Evolutionary conservation across 30 jellyfish, hydroid and myxozoan species (phyloP).

Genomic region (Sanderia malayensis): DNA sequence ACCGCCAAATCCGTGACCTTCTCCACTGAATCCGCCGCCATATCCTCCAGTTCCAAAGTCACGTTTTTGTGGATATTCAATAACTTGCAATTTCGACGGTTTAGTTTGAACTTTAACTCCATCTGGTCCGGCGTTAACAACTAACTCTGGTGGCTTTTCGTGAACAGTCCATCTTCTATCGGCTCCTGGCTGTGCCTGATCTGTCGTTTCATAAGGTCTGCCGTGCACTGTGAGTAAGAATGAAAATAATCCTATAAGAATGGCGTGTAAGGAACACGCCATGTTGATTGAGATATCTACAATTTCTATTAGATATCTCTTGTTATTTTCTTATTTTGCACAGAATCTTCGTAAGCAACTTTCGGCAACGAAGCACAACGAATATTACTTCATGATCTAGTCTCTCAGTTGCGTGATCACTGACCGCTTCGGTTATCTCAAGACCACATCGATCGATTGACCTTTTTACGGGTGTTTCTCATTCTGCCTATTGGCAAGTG

Average conservation of each 20-base stretch:
- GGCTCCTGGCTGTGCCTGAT: conserved; percentile 34
- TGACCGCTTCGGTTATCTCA: background rate
- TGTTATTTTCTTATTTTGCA: background rate
- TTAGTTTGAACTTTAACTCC: conserved; percentile 95
- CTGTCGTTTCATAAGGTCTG: conserved; percentile 80
- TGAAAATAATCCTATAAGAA: conserved; percentile 37
- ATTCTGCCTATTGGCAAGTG: background rate
- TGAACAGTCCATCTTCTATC: conserved; percentile 89
- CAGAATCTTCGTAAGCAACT: background rate
- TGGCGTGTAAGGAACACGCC: conserved; percentile 67
- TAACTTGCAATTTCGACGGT: conserved; percentile 89
- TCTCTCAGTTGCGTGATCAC: background rate
- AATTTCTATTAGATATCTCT: conserved; percentile 13
- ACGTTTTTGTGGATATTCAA: conserved; percentile 80
- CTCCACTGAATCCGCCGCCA: conserved; percentile 48
- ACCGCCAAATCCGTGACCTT: conserved; percentile 38
- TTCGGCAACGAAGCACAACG: background rate
- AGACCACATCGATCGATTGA: background rate
- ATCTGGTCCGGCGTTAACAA: conserved; percentile 94
- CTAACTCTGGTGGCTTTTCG: conserved; percentile 90
- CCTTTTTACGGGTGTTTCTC: no score
- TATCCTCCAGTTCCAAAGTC: conserved; percentile 54
- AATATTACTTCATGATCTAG: background rate
- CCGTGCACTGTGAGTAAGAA: conserved; percentile 45
- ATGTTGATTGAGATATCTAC: conserved; percentile 16